Base-by-base conservation (phyloP, 1,140 invertebrate genomes). In the Agraylea sexmaculata region DNA sequence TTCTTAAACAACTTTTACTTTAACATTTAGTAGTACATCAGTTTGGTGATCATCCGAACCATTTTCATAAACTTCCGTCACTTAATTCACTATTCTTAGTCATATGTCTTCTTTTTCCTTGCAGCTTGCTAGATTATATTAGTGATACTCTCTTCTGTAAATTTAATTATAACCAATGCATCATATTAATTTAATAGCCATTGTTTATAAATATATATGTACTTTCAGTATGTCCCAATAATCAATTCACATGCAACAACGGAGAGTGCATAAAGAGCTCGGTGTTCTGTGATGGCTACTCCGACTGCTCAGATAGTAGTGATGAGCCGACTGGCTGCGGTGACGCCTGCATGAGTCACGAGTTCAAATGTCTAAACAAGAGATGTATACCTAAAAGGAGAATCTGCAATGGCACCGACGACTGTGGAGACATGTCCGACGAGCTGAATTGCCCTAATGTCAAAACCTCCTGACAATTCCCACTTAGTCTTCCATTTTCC, bases 271-370 rank as follows among this genome's bases (percentile, higher is more conserved):
- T 93, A 41, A 74, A 79, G 0, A 73, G 71, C 20, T 71, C 73
- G 1, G 83, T 83, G 74, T 79, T 84, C 43, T 94, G 88, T 60
- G 87, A 93, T 57, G 84, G 84, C 1, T 68, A 83, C 22, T 59
- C 75, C 1, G 87, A 93, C 54, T 92, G 88, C 55, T 70, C 71
- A 20, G 86, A 91, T 53, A 72, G 73, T 34, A 82, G 77, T 10
- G 87, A 91, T 55, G 88, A 92, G 55, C 82, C 81, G 0, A 59
- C 66, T 0, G 73, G 74, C 3, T 90, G 87, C 56, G 77, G 77
- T 46, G 58, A 55, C 5, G 54, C 46, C 0, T 69, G 65, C 40
- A 50, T 58, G 13, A 51, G 49, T 1, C 59, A 64, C 37, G 65
- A 68, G 37, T 47, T 64, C 36, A 52, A 55, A n/a, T 68, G 65